These are phyloP conservation scores for Hypotaenidia okinawae DNA, from an alignment of 2,797 vertebrate genomes.

Conservation along the genomic window DNA sequence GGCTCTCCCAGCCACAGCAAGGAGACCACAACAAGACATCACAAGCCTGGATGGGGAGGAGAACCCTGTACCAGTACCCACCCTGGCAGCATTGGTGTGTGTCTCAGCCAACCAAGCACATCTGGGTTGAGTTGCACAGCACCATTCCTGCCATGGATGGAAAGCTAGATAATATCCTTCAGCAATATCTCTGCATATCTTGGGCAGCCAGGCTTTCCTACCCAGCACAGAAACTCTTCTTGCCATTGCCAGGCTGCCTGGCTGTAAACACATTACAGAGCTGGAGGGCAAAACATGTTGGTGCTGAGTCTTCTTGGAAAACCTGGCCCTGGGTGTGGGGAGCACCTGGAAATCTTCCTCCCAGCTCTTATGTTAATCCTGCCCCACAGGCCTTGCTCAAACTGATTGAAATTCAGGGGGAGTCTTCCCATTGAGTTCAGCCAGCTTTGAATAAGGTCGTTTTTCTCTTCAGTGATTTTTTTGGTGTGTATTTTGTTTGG, in stretches of 20 bases:
- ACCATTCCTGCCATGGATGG: background rate
- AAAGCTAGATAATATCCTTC: background rate
- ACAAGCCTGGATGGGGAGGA: background rate
- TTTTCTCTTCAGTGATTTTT: conserved; percentile 6
- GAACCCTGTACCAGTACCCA: background rate
- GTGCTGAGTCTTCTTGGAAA: conserved; percentile 22
- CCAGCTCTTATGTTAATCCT: conserved; percentile 44
- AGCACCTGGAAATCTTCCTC: conserved; percentile 54
- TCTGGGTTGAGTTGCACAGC: fast-evolving
- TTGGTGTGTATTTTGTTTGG: background rate
- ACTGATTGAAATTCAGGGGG: conserved; percentile 35
- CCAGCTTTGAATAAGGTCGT: background rate
- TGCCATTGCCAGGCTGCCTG: background rate
- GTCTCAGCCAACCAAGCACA: background rate
- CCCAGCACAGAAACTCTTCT: background rate
- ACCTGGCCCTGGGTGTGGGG: conserved; percentile 6
- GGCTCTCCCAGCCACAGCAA: background rate
- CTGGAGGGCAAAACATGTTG: background rate
- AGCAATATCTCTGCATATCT: background rate
- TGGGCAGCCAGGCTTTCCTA: background rate
- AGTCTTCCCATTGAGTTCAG: conserved; percentile 15
- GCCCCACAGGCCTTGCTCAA: background rate
- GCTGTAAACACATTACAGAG: background rate
- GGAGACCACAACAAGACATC: background rate
- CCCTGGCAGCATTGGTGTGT: background rate